Conservation (phyloP, 2,113 vertebrate species). For the Aramus guarauna region DNA sequence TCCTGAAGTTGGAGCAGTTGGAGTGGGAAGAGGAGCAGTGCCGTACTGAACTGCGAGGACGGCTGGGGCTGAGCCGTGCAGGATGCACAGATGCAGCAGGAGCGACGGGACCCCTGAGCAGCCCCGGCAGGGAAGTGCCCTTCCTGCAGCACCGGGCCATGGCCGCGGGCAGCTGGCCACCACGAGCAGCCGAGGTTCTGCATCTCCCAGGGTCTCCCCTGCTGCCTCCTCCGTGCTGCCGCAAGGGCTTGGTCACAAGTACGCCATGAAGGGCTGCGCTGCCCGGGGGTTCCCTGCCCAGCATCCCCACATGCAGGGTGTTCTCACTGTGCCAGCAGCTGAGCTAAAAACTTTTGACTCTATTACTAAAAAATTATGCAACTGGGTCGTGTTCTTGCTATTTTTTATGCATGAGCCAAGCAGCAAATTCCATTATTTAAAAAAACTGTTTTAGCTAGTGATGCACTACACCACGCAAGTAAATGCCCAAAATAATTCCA, state of each 20-base stretch:
- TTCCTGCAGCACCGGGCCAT: fast-evolving
- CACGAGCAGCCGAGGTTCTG: fast-evolving
- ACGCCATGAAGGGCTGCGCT: fast-evolving
- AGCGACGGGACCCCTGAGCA: fast-evolving
- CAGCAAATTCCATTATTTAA: conserved; percentile 61
- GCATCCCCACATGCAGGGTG: neutral
- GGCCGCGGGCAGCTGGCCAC: neutral
- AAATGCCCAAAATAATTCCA: conserved; percentile 65
- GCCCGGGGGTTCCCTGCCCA: neutral
- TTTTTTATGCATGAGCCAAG: conserved; percentile 64
- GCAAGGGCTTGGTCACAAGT: neutral
- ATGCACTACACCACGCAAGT: conserved; percentile 63
- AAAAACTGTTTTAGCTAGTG: conserved; percentile 57
- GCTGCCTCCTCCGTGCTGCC: fast-evolving
- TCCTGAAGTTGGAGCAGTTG: neutral
- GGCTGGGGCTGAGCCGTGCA: fast-evolving
- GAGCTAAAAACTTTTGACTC: conserved; percentile 45
- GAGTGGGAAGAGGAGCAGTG: neutral
- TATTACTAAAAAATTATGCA: conserved; percentile 66
- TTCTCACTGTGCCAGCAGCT: neutral
- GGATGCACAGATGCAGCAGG: fast-evolving
- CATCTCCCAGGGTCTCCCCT: neutral
- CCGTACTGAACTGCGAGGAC: fast-evolving
- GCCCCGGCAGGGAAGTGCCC: fast-evolving
- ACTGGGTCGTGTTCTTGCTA: conserved; percentile 56